phyloP scores from a whole-genome alignment of 2,888 invertebrate genomes.

The Osmoderma eremita region DNA sequence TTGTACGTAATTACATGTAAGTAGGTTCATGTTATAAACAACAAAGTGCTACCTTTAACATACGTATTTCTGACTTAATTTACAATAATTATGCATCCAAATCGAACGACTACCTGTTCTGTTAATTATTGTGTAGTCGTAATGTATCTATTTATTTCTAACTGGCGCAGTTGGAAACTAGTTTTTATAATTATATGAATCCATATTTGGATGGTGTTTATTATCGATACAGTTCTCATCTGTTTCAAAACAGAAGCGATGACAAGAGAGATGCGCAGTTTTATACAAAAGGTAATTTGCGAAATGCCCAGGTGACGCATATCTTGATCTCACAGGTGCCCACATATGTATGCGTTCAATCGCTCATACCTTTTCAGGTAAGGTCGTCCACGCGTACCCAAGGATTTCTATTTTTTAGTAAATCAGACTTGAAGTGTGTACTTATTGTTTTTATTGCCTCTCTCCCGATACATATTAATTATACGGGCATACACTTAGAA shows the following conservation, averaged over 20 bases:
- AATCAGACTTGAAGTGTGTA: too few species aligned
- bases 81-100: background rate
- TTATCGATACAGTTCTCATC: constrained; percentile 19
- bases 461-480: too few species aligned
- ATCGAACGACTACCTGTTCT: background rate
- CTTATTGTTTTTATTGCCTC: too few species aligned
- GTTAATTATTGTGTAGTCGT: background rate
- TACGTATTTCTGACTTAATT: background rate
- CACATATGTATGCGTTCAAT: constrained; percentile 46
- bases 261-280: constrained; percentile 40
- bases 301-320: constrained; percentile 48
- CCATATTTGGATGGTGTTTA: constrained; percentile 41
- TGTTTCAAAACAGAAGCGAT: background rate
- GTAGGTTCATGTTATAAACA: background rate
- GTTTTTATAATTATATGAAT: constrained; percentile 33
- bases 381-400: constrained; percentile 50
- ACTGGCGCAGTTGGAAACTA: background rate
- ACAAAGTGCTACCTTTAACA: too few species aligned
- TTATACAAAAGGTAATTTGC: constrained; percentile 39
- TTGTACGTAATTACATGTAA: too few species aligned
- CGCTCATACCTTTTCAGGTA: constrained; percentile 53
- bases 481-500: too few species aligned
- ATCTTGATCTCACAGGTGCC: constrained; percentile 44
- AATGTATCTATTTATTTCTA: background rate
- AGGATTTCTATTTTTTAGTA: constrained; percentile 42